A percentile compares a stretch with the other conserved stretches of the same genome.
These are phyloP conservation scores for Clarias pachynema DNA, from an alignment of 2,797 vertebrate species.

Conservation along the genomic window DNA sequence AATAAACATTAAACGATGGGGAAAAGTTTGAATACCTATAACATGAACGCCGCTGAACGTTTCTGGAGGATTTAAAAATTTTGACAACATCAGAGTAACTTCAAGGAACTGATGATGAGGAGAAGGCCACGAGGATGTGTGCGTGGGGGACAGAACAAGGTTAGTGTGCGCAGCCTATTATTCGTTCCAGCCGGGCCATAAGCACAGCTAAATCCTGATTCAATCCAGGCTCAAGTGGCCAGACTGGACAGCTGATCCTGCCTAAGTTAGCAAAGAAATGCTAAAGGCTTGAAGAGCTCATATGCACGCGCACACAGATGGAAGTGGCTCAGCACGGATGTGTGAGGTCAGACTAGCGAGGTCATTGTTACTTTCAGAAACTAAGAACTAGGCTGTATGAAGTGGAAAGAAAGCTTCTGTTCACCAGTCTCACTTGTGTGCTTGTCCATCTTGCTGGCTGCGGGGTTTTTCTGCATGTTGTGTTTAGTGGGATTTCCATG, in stretches of 20 bases:
- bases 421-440: background rate
- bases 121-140: background rate
- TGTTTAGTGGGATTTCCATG: constrained; percentile 25
- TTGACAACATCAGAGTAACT: background rate
- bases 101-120: background rate
- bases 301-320: constrained; percentile 39
- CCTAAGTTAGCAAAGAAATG: background rate
- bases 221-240: constrained; percentile 20
- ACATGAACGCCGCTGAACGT: background rate
- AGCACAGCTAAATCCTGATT: constrained; percentile 43
- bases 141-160: background rate
- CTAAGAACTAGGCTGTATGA: constrained; percentile 14
- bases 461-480: background rate
- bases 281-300: background rate
- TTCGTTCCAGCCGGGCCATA: constrained; percentile 39
- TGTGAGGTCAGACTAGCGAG: constrained; percentile 38
- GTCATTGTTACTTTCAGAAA: constrained; percentile 20
- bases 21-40: background rate
- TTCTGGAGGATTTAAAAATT: background rate
- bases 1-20: background rate
- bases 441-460: background rate
- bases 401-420: background rate
- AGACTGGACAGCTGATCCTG: constrained; percentile 25
- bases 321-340: constrained; percentile 23
- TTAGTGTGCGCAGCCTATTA: constrained; percentile 33